These are phyloP conservation scores for Polydrusus cervinus DNA, from an alignment of 2,888 invertebrate species.

Conservation along the genomic window DNA sequence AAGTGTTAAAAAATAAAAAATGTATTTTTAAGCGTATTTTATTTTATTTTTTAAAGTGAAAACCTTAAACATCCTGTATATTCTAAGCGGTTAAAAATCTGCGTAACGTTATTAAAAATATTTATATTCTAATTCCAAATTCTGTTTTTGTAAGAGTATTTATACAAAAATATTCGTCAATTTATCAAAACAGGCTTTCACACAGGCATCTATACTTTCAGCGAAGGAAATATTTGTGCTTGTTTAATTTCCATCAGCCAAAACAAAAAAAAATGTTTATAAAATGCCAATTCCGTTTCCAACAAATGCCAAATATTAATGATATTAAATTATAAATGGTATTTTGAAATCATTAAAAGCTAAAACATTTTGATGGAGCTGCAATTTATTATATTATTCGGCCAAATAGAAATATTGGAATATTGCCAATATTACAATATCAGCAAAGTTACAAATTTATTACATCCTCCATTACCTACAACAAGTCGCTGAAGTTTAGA, in stretches of 20 bases:
- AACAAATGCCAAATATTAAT: constrained; percentile 11
- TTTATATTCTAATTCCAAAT: too few species aligned
- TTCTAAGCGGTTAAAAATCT: neutral
- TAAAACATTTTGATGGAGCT: constrained; percentile 16
- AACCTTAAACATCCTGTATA: too few species aligned
- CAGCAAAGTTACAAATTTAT: constrained; percentile 37
- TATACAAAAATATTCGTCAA: too few species aligned
- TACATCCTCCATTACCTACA: constrained; percentile 35
- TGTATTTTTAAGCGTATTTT: too few species aligned
- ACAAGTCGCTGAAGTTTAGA: constrained; percentile 14
- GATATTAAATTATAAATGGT: constrained; percentile 9
- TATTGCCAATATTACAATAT: constrained; percentile 44
- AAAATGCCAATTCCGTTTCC: neutral
- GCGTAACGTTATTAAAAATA: too few species aligned
- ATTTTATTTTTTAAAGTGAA: too few species aligned
- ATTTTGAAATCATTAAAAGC: constrained; percentile 19
- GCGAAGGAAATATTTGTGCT: neutral
- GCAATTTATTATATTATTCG: constrained; percentile 30
- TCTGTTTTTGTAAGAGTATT: too few species aligned
- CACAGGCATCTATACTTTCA: too few species aligned
- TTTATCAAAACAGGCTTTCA: too few species aligned
- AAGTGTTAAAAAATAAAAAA: too few species aligned
- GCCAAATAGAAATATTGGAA: constrained; percentile 31
- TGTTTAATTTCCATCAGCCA: neutral
- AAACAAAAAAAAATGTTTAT: neutral